Conservation (phyloP, 2,113 vertebrate species). For the Halcyon senegalensis region DNA sequence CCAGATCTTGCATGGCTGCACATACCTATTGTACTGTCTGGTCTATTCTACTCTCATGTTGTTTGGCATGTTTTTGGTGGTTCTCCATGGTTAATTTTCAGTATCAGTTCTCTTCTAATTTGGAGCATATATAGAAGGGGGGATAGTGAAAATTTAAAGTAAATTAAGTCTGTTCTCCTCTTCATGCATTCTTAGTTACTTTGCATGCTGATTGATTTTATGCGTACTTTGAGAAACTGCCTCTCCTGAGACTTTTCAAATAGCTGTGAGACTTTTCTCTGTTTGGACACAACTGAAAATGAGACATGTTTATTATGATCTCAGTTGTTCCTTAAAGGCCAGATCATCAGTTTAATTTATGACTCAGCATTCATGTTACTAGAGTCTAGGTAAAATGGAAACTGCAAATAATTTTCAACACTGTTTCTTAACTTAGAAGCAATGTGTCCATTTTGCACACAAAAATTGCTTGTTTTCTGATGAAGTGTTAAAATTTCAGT, state of each 20-base stretch:
- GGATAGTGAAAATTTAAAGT: neutral
- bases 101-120: neutral
- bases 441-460: neutral
- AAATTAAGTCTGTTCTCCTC: neutral
- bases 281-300: constrained; percentile 8
- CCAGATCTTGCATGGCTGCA: neutral
- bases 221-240: neutral
- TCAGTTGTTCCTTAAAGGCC: constrained; percentile 47
- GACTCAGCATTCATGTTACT: constrained; percentile 36
- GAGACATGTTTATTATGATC: constrained; percentile 55
- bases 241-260: neutral
- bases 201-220: neutral
- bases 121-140: neutral
- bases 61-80: neutral
- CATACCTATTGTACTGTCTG: neutral
- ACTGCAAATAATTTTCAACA: constrained; percentile 16
- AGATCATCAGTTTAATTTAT: constrained; percentile 48
- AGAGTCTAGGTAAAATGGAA: constrained; percentile 37
- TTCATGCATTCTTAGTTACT: neutral
- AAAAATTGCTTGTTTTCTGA: neutral
- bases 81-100: neutral
- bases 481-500: neutral
- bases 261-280: neutral
- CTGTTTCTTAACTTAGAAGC: neutral
- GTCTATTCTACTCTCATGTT: neutral